Evolutionary conservation across 1,140 invertebrate species (phyloP), one percentile per base, ranked within the genome.

Genomic region (Drosophila equinoxialis): DNA sequence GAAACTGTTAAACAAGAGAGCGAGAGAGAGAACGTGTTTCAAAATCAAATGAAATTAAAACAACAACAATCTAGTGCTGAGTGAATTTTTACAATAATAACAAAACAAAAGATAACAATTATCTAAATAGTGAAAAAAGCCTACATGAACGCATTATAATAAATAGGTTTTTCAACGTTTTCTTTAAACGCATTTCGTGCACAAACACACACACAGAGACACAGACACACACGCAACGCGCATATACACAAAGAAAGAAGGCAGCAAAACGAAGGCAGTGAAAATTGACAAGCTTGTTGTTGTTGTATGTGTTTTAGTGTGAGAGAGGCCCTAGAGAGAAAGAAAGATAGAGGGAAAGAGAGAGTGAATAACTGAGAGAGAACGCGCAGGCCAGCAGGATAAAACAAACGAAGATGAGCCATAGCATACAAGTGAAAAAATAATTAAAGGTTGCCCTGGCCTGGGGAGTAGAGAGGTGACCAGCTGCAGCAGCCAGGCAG

Each of bases 121-220:
- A 60, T 23, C 45, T 8, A 48, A 7, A 51, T 8, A 51, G 45
- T 51, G 17, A 51, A 51, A 30, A 51, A 23, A 51, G 45, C 10
- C 17, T 23, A 41, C 17, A 51, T n/a, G 35, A 39, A 55, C 17
- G 62, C 30, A 11, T 39, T 33, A 37, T 6, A n/a, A 73, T 69
- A 68, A 74, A 87, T 79, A 73, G 69, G 69, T 65, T 81, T 85
- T 78, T 85, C 71, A 81, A 72, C 68, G 75, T 76, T 85, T 77
- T 74, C 82, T 77, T 84, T 81, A 80, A 74, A 86, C 71, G 81
- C 82, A 86, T 81, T 85, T 85, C 71, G 74, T 77, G 75, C 77
- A 76, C 79, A 77, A 77, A 68, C 54, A 65, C 59, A 51, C 35
- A 35, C 33, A 8, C 61, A 66, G 30, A 74, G 33, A 60, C 59